Evolutionary conservation across 2,888 invertebrate genomes (phyloP).

Genomic region (Pollenia amentaria): DNA sequence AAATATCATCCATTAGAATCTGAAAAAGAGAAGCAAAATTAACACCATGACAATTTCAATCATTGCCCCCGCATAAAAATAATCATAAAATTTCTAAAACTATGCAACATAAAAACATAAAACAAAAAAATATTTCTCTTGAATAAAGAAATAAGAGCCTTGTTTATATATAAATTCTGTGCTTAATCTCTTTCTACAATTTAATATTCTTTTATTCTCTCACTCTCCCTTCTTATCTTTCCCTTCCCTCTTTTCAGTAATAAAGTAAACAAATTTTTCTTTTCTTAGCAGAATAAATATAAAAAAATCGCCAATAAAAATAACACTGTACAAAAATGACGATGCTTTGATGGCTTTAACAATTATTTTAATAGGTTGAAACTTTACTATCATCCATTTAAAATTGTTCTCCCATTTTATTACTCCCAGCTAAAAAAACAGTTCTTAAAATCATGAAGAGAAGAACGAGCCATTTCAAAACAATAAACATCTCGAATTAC

Average conservation of each 20-base stretch:
- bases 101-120: background rate
- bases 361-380: slow-evolving; percentile 62
- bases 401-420: background rate
- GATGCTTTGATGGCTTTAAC: slow-evolving; percentile 35
- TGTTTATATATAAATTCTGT: slow-evolving; percentile 4
- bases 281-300: background rate
- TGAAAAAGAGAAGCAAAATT: background rate
- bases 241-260: background rate
- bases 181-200: slow-evolving; percentile 22
- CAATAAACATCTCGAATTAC: slow-evolving; percentile 25
- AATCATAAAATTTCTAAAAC: background rate
- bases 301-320: slow-evolving; percentile 40
- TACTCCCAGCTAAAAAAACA: background rate
- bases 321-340: slow-evolving; percentile 25
- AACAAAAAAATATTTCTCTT: background rate
- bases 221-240: background rate
- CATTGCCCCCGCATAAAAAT: background rate
- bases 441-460: background rate
- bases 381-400: slow-evolving; percentile 18
- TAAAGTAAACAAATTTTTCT: slow-evolving; percentile 27
- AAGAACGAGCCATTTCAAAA: slow-evolving; percentile 7
- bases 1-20: slow-evolving; percentile 2
- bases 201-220: background rate
- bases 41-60: background rate
- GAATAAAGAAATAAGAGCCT: background rate